These are phyloP conservation scores for Brachionus plicatilis DNA, from an alignment of 1,140 invertebrate genomes.

Conservation along the genomic window DNA sequence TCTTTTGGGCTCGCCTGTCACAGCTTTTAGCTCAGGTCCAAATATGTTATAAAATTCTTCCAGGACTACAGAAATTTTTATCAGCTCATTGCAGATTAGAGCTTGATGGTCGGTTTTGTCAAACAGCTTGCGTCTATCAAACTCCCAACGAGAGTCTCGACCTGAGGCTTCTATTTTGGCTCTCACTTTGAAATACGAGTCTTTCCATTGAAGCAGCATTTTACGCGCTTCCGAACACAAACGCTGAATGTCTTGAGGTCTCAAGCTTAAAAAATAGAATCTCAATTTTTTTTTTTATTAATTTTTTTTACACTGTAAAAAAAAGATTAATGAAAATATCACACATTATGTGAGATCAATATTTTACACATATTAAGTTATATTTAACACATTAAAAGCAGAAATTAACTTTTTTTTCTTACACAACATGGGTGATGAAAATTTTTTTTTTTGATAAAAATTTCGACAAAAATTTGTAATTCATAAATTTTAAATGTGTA, in stretches of 20 bases:
- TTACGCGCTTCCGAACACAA: constrained; percentile 53
- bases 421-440: too few relatives aligned
- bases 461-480: too few relatives aligned
- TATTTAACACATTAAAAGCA: too few relatives aligned
- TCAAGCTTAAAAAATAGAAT: constrained; percentile 48
- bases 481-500: too few relatives aligned
- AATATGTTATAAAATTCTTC: constrained; percentile 83
- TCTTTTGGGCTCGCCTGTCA: constrained; percentile 73
- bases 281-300: not conserved
- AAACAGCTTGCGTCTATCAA: constrained; percentile 73
- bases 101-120: constrained; percentile 74
- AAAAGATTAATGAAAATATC: too few relatives aligned
- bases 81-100: constrained; percentile 68
- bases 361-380: too few relatives aligned
- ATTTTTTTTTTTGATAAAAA: too few relatives aligned
- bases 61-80: constrained; percentile 68
- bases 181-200: constrained; percentile 66
- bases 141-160: constrained; percentile 79
- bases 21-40: constrained; percentile 73
- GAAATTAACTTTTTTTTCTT: too few relatives aligned
- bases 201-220: constrained; percentile 72
- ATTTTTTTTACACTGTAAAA: too few relatives aligned
- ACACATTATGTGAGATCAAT: too few relatives aligned
- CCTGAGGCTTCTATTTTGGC: constrained; percentile 73
- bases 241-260: constrained; percentile 57